Percentiles rank a stretch among this genome's conserved stretches.
Conservation (phyloP, 2,888 invertebrate genomes). For the Diloba caeruleocephala region DNA sequence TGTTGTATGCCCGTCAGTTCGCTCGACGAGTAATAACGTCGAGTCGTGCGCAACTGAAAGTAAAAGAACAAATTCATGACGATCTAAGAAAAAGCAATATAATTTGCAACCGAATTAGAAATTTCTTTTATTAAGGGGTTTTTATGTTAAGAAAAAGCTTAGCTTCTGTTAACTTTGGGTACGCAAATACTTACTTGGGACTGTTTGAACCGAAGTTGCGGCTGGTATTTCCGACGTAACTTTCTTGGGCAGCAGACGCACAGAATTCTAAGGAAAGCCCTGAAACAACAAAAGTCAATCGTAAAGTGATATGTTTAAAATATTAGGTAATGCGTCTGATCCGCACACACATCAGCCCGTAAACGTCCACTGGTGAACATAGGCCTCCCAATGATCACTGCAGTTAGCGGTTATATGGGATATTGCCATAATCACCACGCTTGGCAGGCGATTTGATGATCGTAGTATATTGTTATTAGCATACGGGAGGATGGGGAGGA, state of each 20-base stretch:
- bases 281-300: conserved; percentile 84
- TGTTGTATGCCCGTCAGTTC: conserved; percentile 92
- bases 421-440: no score
- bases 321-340: no score
- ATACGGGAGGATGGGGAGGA: no score
- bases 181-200: conserved; percentile 91
- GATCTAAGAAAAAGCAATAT: conserved; percentile 57
- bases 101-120: conserved; percentile 51
- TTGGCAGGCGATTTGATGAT: no score
- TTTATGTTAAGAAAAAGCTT: conserved; percentile 51
- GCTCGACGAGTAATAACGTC: conserved; percentile 94
- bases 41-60: conserved; percentile 93
- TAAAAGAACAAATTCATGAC: conserved; percentile 73
- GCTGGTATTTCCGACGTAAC: conserved; percentile 94
- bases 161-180: conserved; percentile 55
- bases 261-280: conserved; percentile 97
- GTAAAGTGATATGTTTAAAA: conserved; percentile 17
- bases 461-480: no score
- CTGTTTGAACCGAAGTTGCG: conserved; percentile 95
- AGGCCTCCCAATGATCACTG: no score
- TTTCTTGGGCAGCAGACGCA: conserved; percentile 96
- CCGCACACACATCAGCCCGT: no score
- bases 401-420: no score
- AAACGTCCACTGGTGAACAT: no score
- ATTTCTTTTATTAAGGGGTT: conserved; percentile 38